phyloP scores from a whole-genome alignment of 1,140 invertebrate genomes.

The Papilio xuthus region DNA sequence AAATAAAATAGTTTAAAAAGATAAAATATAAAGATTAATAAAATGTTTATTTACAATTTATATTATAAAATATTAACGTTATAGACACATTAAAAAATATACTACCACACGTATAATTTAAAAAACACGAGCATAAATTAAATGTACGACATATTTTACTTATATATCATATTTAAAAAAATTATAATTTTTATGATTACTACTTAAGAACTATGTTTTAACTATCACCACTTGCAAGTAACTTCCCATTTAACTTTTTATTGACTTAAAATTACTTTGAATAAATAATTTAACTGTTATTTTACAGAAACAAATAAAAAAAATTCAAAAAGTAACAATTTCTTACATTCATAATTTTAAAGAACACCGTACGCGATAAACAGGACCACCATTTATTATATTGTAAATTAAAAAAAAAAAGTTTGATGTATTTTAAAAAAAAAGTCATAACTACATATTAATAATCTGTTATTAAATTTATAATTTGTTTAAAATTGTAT shows the following conservation, averaged over 20 bases:
- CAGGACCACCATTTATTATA: neutral
- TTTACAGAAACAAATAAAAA: conserved; percentile 13
- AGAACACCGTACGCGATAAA: neutral
- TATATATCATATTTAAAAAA: conserved; percentile 33
- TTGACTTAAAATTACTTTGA: neutral
- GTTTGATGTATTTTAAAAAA: neutral
- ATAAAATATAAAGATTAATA: neutral
- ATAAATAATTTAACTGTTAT: neutral
- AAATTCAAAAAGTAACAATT: neutral
- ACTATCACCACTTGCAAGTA: conserved; percentile 35
- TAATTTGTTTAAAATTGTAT: neutral
- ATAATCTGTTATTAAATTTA: too few relatives aligned
- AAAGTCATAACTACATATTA: neutral
- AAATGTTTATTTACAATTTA: conserved; percentile 26
- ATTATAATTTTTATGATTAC: conserved; percentile 34
- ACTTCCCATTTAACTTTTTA: conserved; percentile 31
- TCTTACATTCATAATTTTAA: neutral
- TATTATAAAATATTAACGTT: neutral
- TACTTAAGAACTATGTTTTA: conserved; percentile 10
- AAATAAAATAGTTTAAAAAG: neutral
- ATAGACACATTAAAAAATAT: conserved; percentile 4
- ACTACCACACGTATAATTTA: conserved; percentile 16
- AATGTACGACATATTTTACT: conserved; percentile 13
- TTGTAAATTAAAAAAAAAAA: neutral
- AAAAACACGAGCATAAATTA: neutral